Evolutionary conservation across 64 coral and sea anemone genomes (phyloP), one percentile per base, ranked within the genome.

Genomic region (Montipora sp.): DNA sequence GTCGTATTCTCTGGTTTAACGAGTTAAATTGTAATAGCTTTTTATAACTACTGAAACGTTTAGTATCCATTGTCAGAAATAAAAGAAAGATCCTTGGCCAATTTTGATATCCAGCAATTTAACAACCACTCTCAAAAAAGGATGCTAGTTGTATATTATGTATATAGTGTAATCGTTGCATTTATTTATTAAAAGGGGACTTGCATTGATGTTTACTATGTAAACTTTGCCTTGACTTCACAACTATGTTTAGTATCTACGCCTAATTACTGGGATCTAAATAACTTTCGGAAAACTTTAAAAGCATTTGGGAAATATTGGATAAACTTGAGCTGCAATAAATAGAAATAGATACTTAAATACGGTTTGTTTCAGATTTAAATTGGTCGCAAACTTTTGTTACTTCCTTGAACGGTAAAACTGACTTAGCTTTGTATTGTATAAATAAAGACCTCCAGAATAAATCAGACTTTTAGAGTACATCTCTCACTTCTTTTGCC

Each of bases 121-220:
- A 36, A 36, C 36, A 36, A 36, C 36, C 36, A 36, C 36, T 36
- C 36, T 36, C 36, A 36, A 36, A 36, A 36, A 36, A 0, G 36
- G 36, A 36, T 36, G 36, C 36, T 36, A 36, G 36, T 24, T 57
- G 10, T 51, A 27, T 0, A 58, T 11, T 24, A 49, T 49, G 11
- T 51, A 80, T 24, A 80, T 55, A 27, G 10, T 23, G 59, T 3
- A 0, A 80, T 10, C 8, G 78, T 23, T 58, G 12, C 23, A 59
- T 10, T 21, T 55, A 58, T 58, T 23, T 80, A n/a, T 80, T 48
- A 20, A 27, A 58, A 80, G 2, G 51, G 78, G 78, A 12, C 8
- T 23, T 19, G 23, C 78, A 59, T 58, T 83, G 59, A 68, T 83
- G 80, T 83, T 83, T 83, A 83, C 80, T 68, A 66, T 83, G 80